Evolutionary conservation across 2,888 invertebrate species (phyloP).

Genomic region (Cataglyphis livida): DNA sequence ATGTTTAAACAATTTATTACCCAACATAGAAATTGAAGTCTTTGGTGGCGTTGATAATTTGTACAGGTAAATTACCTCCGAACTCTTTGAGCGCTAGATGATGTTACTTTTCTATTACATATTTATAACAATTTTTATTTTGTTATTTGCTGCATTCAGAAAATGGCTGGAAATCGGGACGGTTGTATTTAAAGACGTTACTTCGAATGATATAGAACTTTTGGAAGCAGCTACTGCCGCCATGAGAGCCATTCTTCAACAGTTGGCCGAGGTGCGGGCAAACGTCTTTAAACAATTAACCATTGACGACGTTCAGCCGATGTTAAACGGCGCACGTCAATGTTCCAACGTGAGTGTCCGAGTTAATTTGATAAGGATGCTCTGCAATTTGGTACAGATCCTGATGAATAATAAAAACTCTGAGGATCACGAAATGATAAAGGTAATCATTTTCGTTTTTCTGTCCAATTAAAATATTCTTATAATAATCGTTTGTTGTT

Average conservation of each 20-base stretch:
- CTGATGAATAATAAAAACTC: constrained; percentile 64
- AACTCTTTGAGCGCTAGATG: not conserved
- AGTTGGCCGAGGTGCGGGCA: constrained; percentile 87
- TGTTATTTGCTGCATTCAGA: constrained; percentile 76
- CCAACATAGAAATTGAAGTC: constrained; percentile 88
- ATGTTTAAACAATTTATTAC: constrained; percentile 90
- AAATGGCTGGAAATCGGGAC: constrained; percentile 90
- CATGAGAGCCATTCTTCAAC: constrained; percentile 91
- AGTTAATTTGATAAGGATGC: constrained; percentile 78
- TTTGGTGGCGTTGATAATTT: constrained; percentile 89
- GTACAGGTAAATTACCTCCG: constrained; percentile 78
- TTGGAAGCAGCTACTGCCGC: constrained; percentile 91
- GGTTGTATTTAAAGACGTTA: constrained; percentile 88
- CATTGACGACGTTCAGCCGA: constrained; percentile 87
- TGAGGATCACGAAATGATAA: constrained; percentile 72
- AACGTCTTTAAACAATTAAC: constrained; percentile 87
- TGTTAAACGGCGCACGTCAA: constrained; percentile 76
- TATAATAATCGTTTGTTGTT: not conserved
- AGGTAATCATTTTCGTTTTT: constrained; percentile 66
- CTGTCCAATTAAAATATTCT: not conserved
- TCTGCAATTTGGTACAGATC: constrained; percentile 78
- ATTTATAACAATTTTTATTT: constrained; percentile 3
- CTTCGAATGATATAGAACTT: constrained; percentile 86
- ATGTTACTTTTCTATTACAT: not conserved
- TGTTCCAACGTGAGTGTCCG: constrained; percentile 76